Base-by-base conservation (phyloP, 2,113 vertebrate genomes). In the Thamnaconus septentrionalis region DNA sequence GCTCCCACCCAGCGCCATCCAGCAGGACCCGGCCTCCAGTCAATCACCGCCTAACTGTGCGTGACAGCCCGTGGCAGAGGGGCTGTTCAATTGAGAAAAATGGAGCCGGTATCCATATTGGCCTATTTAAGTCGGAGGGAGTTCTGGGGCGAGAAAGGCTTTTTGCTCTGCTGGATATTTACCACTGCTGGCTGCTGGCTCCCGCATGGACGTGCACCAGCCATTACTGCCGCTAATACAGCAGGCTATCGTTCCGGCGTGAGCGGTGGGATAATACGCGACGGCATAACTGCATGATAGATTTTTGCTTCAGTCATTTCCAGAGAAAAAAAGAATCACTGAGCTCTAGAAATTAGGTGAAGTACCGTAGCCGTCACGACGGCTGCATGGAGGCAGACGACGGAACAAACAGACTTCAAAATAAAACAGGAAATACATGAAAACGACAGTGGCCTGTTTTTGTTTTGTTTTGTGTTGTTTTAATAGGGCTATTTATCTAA, bases 121-220 rank as follows among this genome's bases (percentile, higher is more conserved):
- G 52, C 65, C 57, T 80, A 70, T 79, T 75, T 79, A 68, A 78
- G 77, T 87, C 82, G 79, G 62, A 51, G 50, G 57, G 75, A 70
- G 78, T 83, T 83, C 62, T 84, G 74, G 74, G 69, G 73, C 67
- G 65, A 69, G 54, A 60, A 50, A 64, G 53, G 59, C 51, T 72
- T 75, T 71, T 75, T 69, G n/a, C 80, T 57, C 60, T 54, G 69
- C 64, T 73, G 64, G 61, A 51, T 56, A 53, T 75, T 66, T 53
- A 59, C 55, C 49, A 42, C 7, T 52, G 55, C 42, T 12, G 53
- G 53, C 58, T 69, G 61, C 18, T 9, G 6, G 6, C 40, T 47
- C 49, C 7, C 40, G 41, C 48, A 45, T 61, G 44, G 53, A 39
- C 46, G 5, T 6, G 45, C 44, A 47, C n/a, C 31, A 5, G 8